Conservation (phyloP, 2,888 invertebrate species). For the Pocota personata region DNA sequence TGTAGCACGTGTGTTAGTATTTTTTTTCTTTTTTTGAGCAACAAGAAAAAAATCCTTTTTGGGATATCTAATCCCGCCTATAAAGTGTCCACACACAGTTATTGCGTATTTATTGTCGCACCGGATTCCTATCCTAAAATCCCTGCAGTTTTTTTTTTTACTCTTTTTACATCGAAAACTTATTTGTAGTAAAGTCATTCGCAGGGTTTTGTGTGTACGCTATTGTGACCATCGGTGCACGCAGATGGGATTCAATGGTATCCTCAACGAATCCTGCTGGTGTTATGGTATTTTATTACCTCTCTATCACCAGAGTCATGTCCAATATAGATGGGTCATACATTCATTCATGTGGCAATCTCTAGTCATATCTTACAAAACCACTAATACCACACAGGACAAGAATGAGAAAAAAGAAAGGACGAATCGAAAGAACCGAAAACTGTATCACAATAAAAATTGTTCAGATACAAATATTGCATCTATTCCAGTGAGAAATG, state of each 20-base stretch:
- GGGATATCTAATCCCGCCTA: slow-evolving; percentile 57
- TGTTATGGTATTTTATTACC: slow-evolving; percentile 60
- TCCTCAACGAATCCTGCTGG: slow-evolving; percentile 33
- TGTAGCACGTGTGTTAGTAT: slow-evolving; percentile 10
- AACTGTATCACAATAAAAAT: slow-evolving; percentile 56
- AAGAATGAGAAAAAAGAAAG: not conserved
- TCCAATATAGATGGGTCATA: slow-evolving; percentile 56
- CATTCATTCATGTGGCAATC: slow-evolving; percentile 63
- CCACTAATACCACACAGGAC: slow-evolving; percentile 38
- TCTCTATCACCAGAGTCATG: slow-evolving; percentile 61
- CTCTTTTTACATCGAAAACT: slow-evolving; percentile 3
- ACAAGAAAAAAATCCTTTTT: slow-evolving; percentile 10
- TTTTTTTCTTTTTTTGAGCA: not conserved
- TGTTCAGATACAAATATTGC: slow-evolving; percentile 57
- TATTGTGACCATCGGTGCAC: slow-evolving; percentile 18
- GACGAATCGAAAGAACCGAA: not conserved
- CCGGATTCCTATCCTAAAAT: not conserved
- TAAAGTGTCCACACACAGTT: slow-evolving; percentile 43
- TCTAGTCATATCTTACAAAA: slow-evolving; percentile 47
- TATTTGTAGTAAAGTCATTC: slow-evolving; percentile 63
- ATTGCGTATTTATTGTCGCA: slow-evolving; percentile 43
- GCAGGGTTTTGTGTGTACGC: slow-evolving; percentile 7
- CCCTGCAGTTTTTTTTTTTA: too few relatives aligned
- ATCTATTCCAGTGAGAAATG: slow-evolving; percentile 58
- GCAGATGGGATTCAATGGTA: slow-evolving; percentile 48